Conservation (phyloP, 2,888 invertebrate species). For the Graphium colonna region DNA sequence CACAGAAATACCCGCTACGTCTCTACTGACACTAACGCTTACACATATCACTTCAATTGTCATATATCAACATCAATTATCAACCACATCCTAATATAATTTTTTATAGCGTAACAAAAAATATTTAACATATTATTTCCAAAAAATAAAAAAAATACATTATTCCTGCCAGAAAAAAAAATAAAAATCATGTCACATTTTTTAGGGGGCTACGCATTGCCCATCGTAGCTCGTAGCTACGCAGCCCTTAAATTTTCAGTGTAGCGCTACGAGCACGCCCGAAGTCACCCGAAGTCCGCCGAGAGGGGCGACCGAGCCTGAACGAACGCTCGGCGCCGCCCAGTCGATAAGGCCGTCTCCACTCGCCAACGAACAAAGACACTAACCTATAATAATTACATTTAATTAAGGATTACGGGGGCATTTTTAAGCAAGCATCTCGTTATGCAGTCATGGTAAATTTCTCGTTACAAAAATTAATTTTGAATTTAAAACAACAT, state of each 20-base stretch:
- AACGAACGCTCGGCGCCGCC: constrained; percentile 73
- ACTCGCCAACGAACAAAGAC: constrained; percentile 72
- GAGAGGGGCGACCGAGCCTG: constrained; percentile 44
- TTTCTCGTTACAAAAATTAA: neutral
- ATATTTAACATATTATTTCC: neutral
- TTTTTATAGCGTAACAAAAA: too few species aligned
- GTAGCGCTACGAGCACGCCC: constrained; percentile 48
- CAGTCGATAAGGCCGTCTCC: constrained; percentile 80
- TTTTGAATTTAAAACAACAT: neutral
- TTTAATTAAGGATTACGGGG: constrained; percentile 73
- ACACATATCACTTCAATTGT: too few species aligned
- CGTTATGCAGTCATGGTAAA: constrained; percentile 22
- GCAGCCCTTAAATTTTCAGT: constrained; percentile 75
- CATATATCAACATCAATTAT: too few species aligned
- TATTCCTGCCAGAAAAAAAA: too few species aligned
- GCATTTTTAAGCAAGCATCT: constrained; percentile 64
- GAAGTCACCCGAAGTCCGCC: constrained; percentile 45
- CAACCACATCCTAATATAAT: too few species aligned
- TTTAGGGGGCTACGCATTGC: constrained; percentile 60
- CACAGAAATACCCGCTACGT: constrained; percentile 65
- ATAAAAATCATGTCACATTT: too few species aligned
- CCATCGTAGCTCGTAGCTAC: constrained; percentile 52
- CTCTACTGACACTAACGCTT: too few species aligned
- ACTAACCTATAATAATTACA: constrained; percentile 79
- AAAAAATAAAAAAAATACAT: neutral